phyloP scores from a whole-genome alignment of 2,797 vertebrate species.

The Paguma larvata region DNA sequence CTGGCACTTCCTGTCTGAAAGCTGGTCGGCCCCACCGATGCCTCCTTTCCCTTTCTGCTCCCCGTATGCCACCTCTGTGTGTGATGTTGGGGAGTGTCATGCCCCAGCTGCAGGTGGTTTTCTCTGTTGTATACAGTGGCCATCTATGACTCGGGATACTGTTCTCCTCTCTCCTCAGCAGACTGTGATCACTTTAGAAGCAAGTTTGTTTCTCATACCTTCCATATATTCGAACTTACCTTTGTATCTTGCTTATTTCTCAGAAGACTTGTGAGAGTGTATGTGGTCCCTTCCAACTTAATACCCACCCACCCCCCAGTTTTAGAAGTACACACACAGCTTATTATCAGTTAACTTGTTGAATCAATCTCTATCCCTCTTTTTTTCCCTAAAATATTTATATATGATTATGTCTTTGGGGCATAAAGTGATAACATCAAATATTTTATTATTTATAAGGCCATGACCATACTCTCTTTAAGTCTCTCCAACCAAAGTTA shows the following conservation, averaged over 20 bases:
- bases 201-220: neutral
- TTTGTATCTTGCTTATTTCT: neutral
- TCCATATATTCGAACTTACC: neutral
- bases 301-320: rapidly evolving
- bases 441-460: neutral
- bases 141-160: neutral
- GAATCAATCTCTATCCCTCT: neutral
- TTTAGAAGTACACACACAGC: neutral
- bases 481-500: neutral
- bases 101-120: neutral
- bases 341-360: neutral
- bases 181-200: neutral
- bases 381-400: neutral
- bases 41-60: neutral
- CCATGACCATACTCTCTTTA: neutral
- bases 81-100: rapidly evolving
- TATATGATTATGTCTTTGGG: neutral
- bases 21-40: too few species aligned
- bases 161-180: neutral
- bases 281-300: neutral
- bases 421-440: neutral
- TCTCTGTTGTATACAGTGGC: neutral
- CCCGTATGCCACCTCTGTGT: rapidly evolving
- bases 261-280: neutral
- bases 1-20: neutral